Base-by-base conservation (phyloP, 2,888 invertebrate genomes). In the Cepaea hortensis region DNA sequence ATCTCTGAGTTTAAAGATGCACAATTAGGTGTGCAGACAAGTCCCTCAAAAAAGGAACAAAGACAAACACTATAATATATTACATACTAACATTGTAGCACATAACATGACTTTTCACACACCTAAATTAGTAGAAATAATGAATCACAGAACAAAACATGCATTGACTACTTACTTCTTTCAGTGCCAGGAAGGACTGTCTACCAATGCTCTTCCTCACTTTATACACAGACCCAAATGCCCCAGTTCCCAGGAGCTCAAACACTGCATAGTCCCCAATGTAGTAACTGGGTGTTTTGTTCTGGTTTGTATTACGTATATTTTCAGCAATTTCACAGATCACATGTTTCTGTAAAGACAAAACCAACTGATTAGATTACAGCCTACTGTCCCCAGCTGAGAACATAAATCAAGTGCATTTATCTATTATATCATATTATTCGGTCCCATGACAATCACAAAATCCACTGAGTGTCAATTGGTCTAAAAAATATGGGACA, bases 211-310 rank as follows among this genome's bases (percentile, higher is more conserved):
- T 91, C 88, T 94, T 94, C 84, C 93, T 91, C 13, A 95, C 95
- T 90, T 95, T 95, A 90, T 95, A 95, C n/a, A 95, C 95, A 80
- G 94, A 94, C 20, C 95, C 95, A 89, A 95, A 95, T 1, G 94
- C 95, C 18, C 95, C 95, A 11, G 94, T 92, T 1, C 95, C 95
- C 23, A 95, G 90, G 68, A 94, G 92, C 89, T 95, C 95, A 87
- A 95, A 92, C 20, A 95, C 93, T 61, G 94, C 94, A 90, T 94
- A 95, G 50, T 95, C 94, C 3, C 93, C 93, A 35, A 95, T 94
- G 87, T 91, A 91, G 70, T 92, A 91, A 61, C 90, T 91, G 11
- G 94, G 92, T 75, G 91, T 92, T 81, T 92, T 90, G 88, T 93
- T 92, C 88, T 94, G 94, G 88, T 94, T 94, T 23, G 92, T 90